Base-by-base conservation (phyloP, 2,797 vertebrate species). In the Cetoscarus ocellatus region DNA sequence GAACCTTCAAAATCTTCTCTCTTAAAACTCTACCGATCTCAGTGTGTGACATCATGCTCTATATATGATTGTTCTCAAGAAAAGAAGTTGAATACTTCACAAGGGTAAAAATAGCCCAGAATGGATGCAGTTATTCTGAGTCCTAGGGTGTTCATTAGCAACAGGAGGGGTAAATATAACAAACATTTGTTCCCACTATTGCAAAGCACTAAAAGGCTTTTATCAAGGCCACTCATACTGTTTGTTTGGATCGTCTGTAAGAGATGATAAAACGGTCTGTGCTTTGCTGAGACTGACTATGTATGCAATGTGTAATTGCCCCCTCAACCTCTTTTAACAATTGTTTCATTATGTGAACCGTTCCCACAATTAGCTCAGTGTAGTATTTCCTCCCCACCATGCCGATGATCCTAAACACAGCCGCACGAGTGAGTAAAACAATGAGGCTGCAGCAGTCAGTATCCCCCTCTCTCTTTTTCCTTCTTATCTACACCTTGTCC, bases 311-410 rank as follows among this genome's bases (percentile, higher is more conserved):
- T 82, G 73, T 88, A 90, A 89, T 87, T 76, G 73, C 74, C 80
- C 79, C 70, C 68, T 74, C 49, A 69, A 57, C 68, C 72, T 56
- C 59, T 49, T 53, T 75, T 59, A 88, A 93, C 91, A 94, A 94
- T 93, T 73, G 89, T 66, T 91, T 92, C 91, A 93, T 93, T 93
- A 92, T 93, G 90, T 89, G 76, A 70, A 77, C 83, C 75, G 90
- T 90, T 93, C 91, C 88, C 91, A 93, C 91, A 93, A 93, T 95
- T 94, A 94, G 86, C 84, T 86, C 65, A 63, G 86, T 92, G 90
- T 90, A 80, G 80, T 72, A 73, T 87, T 94, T 93, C 92, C 90
- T 93, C 83, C 70, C 83, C 73, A 67, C 80, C 52, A 77, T 44
- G 74, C 50, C 15, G 57, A 71, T 69, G 39, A 47, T 64, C 61